Evolutionary conservation across 2,113 vertebrate genomes (phyloP).

Genomic region (Fregata magnificens): DNA sequence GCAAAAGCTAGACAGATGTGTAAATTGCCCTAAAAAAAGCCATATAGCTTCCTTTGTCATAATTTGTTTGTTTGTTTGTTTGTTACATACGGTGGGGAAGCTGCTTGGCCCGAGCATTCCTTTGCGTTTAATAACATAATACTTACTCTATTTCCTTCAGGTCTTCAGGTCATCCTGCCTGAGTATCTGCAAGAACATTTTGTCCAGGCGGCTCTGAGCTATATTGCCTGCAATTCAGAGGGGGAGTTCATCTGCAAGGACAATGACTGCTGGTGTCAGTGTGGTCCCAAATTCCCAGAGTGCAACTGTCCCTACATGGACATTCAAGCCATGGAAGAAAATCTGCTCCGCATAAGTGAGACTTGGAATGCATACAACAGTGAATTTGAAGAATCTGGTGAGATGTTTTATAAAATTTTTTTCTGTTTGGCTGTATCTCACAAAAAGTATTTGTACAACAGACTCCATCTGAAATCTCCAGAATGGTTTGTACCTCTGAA

Average conservation of each 20-base stretch:
- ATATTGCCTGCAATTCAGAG: constrained; percentile 96
- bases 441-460: neutral
- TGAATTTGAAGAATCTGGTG: constrained; percentile 96
- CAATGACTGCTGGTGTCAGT: constrained; percentile 95
- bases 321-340: constrained; percentile 96
- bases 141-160: constrained; percentile 61
- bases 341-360: constrained; percentile 88
- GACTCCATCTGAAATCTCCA: neutral
- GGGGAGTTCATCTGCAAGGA: constrained; percentile 93
- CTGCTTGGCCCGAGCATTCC: neutral
- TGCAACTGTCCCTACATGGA: constrained; percentile 98
- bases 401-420: neutral
- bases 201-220: constrained; percentile 92
- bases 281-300: constrained; percentile 89
- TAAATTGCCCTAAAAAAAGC: neutral
- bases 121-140: neutral
- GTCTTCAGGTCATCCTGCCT: constrained; percentile 92
- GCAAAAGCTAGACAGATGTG: neutral
- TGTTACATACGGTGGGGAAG: fast-evolving
- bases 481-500: neutral
- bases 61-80: neutral
- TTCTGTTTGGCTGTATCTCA: neutral
- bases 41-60: neutral
- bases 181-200: constrained; percentile 92
- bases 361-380: constrained; percentile 88